Evolutionary conservation across 2,113 vertebrate species (phyloP), one percentile per base, ranked within the genome.

Genomic region (Mixornis gularis): DNA sequence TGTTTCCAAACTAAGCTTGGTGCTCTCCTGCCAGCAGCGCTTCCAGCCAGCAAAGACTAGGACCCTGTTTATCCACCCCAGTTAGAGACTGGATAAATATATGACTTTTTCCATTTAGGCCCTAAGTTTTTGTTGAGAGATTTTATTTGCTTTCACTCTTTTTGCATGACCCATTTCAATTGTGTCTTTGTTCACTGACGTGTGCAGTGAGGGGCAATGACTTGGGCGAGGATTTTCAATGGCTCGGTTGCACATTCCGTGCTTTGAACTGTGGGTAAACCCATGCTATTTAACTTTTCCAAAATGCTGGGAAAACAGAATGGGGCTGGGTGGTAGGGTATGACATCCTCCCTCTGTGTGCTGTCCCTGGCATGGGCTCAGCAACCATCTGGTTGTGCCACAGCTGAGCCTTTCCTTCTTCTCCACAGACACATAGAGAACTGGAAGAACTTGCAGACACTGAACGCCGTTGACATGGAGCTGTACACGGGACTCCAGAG

Each of bases 401-500:
- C 78, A 32, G 49, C 79, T 94, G 80, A 87, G 24, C 49, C 48
- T 94, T 43, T 93, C 56, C n/a, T 86, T 93, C 92, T 93, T 93
- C 73, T 88, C 95, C 95, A 22, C 98, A 99, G 99, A 99, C 98
- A 99, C 97, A 98, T 99, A 97, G 99, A 99, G 97, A 99, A 99
- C 97, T 99, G 99, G 99, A 98, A 98, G 41, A 98, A 98, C 73
- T 95, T 99, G 96, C 98, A 99, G 96, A 99, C 98, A 0, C 98
- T 99, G 93, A 98, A 98, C 1, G 99, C 99, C 0, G 98, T 99
- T n/a, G 99, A 99, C 95, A 99, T 99, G 99, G 99, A 99, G 96
- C 99, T 99, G 89, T 99, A 99, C 97, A 99, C 98, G 0, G 99
- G 99, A 98, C 98, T 99, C 48, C 98, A 99, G 97, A 99, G 98